Base-by-base conservation (phyloP, 2,888 invertebrate species). In the Carpatolechia fugitivella region DNA sequence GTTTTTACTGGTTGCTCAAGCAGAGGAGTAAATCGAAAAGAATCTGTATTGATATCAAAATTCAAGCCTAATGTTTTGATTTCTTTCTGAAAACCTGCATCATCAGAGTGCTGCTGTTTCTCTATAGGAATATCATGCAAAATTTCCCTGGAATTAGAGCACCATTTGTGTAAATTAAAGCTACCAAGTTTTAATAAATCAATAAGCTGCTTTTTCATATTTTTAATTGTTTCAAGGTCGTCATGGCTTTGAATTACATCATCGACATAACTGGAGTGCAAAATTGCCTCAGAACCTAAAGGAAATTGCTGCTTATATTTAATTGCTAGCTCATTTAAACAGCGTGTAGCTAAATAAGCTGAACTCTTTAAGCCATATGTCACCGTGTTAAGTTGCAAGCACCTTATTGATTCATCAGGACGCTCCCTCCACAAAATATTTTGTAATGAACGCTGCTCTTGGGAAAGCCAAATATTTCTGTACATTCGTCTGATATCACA, bases 141-240 rank as follows among this genome's bases (percentile, higher is more conserved):
- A 6, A 52, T n/a, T 1, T 3, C 4, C 8, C 4, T 18, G n/a
- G 6, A 11, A 14, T 35, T 49, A 5, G 49, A 31, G n/a, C 18
- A 20, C 49, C 49, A 35, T 49, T 49, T 49, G 49, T 49, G 49
- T n/a, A 35, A 7, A 1, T 49, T 3, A 35, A 49, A 49, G 11
- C 20, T 35, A 6, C 18, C 49, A 10, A 35, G 18, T 2, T 10
- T n/a, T 31, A 35, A 20, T 16, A 49, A 18, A 8, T 35, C 7
- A 18, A 33, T 24, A 0, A 49, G 7, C n/a, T 49, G n/a, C 1
- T 11, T 35, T 49, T 49, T 33, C 10, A 20, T 35, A 16, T 16
- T 4, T 4, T 18, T 13, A 11, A 49, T n/a, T 5, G 1, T 35
- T 5, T 11, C 13, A 13, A n/a, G 5, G 13, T 35, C 35, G 13